Percentiles rank a stretch among this genome's conserved stretches.
Conservation (phyloP, 2,888 invertebrate species). For the Gerris lacustris region DNA sequence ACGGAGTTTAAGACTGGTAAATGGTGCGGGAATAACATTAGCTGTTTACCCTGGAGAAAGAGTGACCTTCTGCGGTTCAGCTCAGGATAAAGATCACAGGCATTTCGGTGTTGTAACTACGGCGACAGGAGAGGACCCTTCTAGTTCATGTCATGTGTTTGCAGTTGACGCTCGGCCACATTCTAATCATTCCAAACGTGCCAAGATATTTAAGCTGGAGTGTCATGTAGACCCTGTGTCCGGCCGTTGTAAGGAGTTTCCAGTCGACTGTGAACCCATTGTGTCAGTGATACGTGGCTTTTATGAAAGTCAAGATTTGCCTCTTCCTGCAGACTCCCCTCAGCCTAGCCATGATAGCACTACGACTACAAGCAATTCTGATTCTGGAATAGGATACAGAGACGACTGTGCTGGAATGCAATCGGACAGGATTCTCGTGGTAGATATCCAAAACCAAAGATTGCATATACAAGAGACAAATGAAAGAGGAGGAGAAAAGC, state of each 20-base stretch:
- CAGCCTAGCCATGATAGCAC: slow-evolving; percentile 73
- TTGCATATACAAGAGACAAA: slow-evolving; percentile 33
- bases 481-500: slow-evolving; percentile 33
- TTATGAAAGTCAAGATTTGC: slow-evolving; percentile 40
- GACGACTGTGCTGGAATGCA: slow-evolving; percentile 69
- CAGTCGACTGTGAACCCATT: slow-evolving; percentile 60
- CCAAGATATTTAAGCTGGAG: slow-evolving; percentile 69
- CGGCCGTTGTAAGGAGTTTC: slow-evolving; percentile 77
- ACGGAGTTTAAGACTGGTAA: slow-evolving; percentile 64
- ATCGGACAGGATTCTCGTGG: slow-evolving; percentile 64
- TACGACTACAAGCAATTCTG: slow-evolving; percentile 81
- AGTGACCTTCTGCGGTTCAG: slow-evolving; percentile 78
- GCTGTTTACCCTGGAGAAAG: slow-evolving; percentile 79
- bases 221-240: slow-evolving; percentile 68
- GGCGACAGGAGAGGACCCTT: slow-evolving; percentile 49
- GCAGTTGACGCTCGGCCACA: slow-evolving; percentile 85
- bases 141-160: slow-evolving; percentile 90
- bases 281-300: slow-evolving; percentile 46
- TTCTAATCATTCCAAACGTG: slow-evolving; percentile 62
- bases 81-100: slow-evolving; percentile 77
- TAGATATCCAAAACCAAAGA: slow-evolving; percentile 47
- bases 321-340: slow-evolving; percentile 57
- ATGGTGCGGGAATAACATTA: slow-evolving; percentile 59
- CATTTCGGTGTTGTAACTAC: slow-evolving; percentile 89
- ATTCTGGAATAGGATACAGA: slow-evolving; percentile 87